Conservation (phyloP, 2,113 vertebrate genomes). For the Glaucomys volans region DNA sequence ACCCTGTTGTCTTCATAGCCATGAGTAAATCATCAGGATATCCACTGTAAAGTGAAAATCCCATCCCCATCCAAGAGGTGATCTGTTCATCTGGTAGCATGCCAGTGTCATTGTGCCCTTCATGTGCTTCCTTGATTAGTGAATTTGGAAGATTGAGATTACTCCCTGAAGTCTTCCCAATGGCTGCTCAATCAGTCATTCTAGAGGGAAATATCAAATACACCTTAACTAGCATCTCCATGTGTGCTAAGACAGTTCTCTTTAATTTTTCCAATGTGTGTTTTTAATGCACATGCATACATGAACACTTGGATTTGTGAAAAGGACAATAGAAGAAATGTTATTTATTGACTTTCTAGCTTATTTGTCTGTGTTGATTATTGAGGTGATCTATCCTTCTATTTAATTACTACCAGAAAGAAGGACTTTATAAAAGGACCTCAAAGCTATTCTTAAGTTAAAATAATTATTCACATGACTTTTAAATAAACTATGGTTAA, state of each 20-base stretch:
- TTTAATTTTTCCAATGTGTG: not conserved
- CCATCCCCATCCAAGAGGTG: not conserved
- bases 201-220: not conserved
- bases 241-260: not conserved
- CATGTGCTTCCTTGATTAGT: not conserved
- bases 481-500: not conserved
- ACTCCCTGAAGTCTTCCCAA: not conserved
- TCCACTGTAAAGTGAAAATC: not conserved
- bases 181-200: not conserved
- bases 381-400: not conserved
- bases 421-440: not conserved
- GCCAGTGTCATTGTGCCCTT: not conserved
- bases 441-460: not conserved
- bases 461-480: not conserved
- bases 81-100: not conserved
- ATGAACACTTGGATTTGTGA: not conserved
- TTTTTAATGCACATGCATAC: not conserved
- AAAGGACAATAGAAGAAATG: not conserved
- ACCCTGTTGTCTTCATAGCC: not conserved
- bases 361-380: not conserved
- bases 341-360: not conserved
- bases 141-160: not conserved
- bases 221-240: not conserved
- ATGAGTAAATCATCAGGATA: not conserved
- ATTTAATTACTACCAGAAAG: not conserved